These are phyloP conservation scores for Macrochelys suwanniensis DNA, from an alignment of 2,797 vertebrate species.

Conservation along the genomic window DNA sequence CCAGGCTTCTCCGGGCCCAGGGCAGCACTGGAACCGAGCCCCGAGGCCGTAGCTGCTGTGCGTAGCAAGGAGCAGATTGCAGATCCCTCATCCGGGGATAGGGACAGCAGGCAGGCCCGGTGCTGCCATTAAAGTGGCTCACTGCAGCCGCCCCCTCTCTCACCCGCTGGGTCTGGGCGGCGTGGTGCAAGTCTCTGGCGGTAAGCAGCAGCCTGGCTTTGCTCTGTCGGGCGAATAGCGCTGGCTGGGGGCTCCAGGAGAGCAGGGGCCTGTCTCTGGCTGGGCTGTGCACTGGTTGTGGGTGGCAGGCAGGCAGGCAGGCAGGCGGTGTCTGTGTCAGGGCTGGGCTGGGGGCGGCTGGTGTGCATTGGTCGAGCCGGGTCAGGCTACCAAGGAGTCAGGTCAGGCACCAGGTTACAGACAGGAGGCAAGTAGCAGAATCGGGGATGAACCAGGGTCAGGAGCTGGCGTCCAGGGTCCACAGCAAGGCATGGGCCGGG, in stretches of 20 bases:
- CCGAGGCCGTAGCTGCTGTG: not conserved
- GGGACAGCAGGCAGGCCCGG: not conserved
- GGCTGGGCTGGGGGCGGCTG: not conserved
- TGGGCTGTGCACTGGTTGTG: not conserved
- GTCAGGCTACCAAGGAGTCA: too few species aligned
- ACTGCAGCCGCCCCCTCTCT: not conserved
- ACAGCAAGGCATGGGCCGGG: too few species aligned
- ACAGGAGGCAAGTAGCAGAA: too few species aligned
- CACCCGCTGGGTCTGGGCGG: not conserved
- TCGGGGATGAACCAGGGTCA: too few species aligned
- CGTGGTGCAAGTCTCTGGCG: accelerated
- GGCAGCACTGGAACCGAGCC: not conserved
- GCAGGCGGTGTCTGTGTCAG: not conserved
- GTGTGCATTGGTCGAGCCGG: not conserved
- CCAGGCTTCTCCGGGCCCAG: not conserved
- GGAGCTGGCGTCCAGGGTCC: too few species aligned
- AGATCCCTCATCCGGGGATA: not conserved
- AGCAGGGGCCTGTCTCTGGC: not conserved
- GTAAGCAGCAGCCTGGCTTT: not conserved
- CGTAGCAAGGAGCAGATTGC: not conserved
- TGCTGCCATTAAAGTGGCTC: accelerated
- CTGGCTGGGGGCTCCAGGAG: not conserved
- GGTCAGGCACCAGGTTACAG: too few species aligned
- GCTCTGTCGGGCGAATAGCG: not conserved
- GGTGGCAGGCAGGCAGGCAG: not conserved